These are phyloP conservation scores for Hycleus cichorii DNA, from an alignment of 1,140 invertebrate genomes.

Conservation along the genomic window DNA sequence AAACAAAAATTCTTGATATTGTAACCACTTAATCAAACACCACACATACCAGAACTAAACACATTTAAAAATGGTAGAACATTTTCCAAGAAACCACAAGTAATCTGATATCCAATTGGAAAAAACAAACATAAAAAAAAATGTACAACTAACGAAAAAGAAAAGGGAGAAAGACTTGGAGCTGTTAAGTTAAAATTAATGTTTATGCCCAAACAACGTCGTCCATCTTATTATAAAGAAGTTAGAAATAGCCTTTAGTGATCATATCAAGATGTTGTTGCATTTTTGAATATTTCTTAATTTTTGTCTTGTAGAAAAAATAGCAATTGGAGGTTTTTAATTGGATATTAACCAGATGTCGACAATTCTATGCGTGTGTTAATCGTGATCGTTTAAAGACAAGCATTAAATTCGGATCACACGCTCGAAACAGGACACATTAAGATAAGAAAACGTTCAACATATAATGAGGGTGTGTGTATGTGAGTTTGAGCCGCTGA, in stretches of 20 bases:
- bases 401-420: slow-evolving; percentile 9
- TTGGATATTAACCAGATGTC: no score
- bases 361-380: no score
- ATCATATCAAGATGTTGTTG: slow-evolving; percentile 39
- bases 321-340: no score
- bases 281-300: background rate
- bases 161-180: slow-evolving; percentile 13
- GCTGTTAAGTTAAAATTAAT: slow-evolving; percentile 40
- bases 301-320: no score
- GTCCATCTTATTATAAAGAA: slow-evolving; percentile 36
- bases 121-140: no score
- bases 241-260: slow-evolving; percentile 23
- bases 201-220: slow-evolving; percentile 37
- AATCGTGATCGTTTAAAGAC: background rate
- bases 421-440: slow-evolving; percentile 8
- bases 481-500: background rate
- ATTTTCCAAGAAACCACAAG: slow-evolving; percentile 35
- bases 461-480: background rate
- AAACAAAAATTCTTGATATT: slow-evolving; percentile 8
- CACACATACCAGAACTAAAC: background rate
- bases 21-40: slow-evolving; percentile 25
- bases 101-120: slow-evolving; percentile 39
- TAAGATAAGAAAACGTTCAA: slow-evolving; percentile 7
- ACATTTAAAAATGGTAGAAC: slow-evolving; percentile 30
- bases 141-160: no score